A percentile compares a stretch with the other conserved stretches of the same genome.
These are phyloP conservation scores for Orestias chungarensis DNA, from an alignment of 2,797 vertebrate species.

Conservation along the genomic window DNA sequence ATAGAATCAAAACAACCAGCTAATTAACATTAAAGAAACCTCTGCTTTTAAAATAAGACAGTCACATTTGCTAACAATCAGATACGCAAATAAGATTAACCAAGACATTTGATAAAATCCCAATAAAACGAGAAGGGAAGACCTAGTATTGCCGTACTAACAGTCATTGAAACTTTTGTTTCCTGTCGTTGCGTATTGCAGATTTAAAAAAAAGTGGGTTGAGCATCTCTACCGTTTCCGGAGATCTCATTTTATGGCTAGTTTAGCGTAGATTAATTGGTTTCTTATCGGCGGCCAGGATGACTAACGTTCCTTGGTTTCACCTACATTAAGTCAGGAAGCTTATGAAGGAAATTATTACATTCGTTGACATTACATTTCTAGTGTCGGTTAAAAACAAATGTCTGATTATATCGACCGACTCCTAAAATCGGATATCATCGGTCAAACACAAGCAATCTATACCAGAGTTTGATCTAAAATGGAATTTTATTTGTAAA, in stretches of 20 bases:
- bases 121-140: neutral
- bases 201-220: neutral
- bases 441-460: too few relatives aligned
- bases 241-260: constrained; percentile 3
- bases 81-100: neutral
- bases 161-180: neutral
- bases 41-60: neutral
- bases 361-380: neutral
- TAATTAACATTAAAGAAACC: neutral
- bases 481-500: too few relatives aligned
- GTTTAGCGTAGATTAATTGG: neutral
- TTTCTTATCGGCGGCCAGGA: neutral
- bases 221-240: neutral
- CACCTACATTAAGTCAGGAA: neutral
- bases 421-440: too few relatives aligned
- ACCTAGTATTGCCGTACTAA: neutral
- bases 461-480: too few relatives aligned
- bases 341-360: neutral
- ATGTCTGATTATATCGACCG: too few relatives aligned
- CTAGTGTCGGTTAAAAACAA: too few relatives aligned
- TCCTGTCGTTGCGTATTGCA: neutral
- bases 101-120: neutral
- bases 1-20: too few relatives aligned
- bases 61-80: neutral
- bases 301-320: neutral